Percentiles rank a stretch among this genome's conserved stretches.
Conservation (phyloP, 1,140 invertebrate genomes). For the Myzus persicae region DNA sequence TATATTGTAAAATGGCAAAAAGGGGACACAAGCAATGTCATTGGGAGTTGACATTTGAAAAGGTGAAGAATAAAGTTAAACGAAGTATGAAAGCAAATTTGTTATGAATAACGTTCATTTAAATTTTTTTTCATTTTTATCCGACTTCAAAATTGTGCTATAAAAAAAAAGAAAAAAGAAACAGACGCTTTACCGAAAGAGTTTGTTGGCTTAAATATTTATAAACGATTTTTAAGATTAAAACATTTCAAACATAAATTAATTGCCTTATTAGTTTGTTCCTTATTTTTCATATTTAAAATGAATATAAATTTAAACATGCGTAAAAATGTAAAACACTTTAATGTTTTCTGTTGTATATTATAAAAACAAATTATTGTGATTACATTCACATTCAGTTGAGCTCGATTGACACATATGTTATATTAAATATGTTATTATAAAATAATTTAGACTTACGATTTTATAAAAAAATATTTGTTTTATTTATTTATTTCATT, state of each 20-base stretch:
- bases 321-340: neutral
- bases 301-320: neutral
- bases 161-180: neutral
- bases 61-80: slow-evolving; percentile 57
- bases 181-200: neutral
- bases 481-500: too few species aligned
- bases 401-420: neutral
- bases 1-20: slow-evolving; percentile 51
- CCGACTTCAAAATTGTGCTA: neutral
- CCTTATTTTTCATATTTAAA: neutral
- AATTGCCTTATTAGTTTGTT: neutral
- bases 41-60: slow-evolving; percentile 46
- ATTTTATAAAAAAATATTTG: too few species aligned
- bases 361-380: neutral
- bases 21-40: slow-evolving; percentile 30
- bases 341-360: neutral
- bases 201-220: neutral
- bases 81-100: slow-evolving; percentile 56
- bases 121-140: slow-evolving; percentile 52
- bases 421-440: neutral
- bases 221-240: neutral
- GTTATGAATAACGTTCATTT: slow-evolving; percentile 59
- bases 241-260: neutral
- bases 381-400: neutral
- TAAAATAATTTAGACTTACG: neutral